Percentiles rank a stretch among this genome's conserved stretches.
phyloP scores from a whole-genome alignment of 2,888 invertebrate species.

The Drosophila lutescens region DNA sequence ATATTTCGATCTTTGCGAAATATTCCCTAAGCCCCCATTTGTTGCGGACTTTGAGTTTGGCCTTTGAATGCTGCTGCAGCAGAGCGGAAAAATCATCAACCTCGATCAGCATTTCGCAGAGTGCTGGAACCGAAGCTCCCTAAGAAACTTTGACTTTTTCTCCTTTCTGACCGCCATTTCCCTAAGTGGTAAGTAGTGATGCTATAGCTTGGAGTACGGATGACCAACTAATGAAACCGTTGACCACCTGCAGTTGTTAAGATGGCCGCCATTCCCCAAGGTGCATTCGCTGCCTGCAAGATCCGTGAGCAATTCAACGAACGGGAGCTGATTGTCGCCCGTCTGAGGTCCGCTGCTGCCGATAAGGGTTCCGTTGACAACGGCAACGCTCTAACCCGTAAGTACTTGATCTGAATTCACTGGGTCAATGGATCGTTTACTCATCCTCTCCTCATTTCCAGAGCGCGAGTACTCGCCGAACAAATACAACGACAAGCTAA shows the following conservation, averaged over 20 bases:
- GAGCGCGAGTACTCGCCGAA: slow-evolving; percentile 88
- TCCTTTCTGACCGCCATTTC: slow-evolving; percentile 33
- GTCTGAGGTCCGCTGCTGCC: slow-evolving; percentile 83
- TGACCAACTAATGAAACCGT: background rate
- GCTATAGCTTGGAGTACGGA: too few species aligned
- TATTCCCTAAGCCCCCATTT: slow-evolving; percentile 17
- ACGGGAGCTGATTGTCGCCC: slow-evolving; percentile 86
- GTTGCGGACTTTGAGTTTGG: slow-evolving; percentile 9
- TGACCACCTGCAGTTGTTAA: slow-evolving; percentile 40
- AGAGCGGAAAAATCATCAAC: slow-evolving; percentile 48
- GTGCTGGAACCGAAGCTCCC: slow-evolving; percentile 38
- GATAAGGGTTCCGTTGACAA: slow-evolving; percentile 80
- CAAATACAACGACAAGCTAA: slow-evolving; percentile 93
- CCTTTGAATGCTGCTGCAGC: slow-evolving; percentile 65
- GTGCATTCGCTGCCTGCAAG: slow-evolving; percentile 90
- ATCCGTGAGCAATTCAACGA: slow-evolving; percentile 85
- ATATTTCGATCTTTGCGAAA: slow-evolving; percentile 15
- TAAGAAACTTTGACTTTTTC: slow-evolving; percentile 44
- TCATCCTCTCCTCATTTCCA: slow-evolving; percentile 75
- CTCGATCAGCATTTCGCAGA: slow-evolving; percentile 53
- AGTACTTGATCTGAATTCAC: slow-evolving; percentile 45
- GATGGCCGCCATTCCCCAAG: slow-evolving; percentile 92
- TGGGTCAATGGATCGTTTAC: slow-evolving; percentile 5
- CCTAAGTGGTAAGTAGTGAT: slow-evolving; percentile 45
- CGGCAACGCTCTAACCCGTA: slow-evolving; percentile 77